Percentiles rank a stretch among this genome's conserved stretches.
Conservation (phyloP, 2,113 vertebrate genomes). For the Protomyctophum bolini region DNA sequence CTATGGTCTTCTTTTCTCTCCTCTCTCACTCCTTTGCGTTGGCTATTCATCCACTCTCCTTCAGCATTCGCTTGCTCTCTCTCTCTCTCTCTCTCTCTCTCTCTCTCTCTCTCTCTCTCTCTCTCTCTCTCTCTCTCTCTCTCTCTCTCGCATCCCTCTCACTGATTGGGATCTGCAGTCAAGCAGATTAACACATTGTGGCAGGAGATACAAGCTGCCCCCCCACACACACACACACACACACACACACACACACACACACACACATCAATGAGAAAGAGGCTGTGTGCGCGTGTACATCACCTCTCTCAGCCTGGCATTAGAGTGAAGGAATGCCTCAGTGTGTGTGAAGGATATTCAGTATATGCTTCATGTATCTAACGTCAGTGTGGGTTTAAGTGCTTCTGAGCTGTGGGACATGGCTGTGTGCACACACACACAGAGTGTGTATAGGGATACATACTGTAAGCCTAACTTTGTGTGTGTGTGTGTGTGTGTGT, state of each 20-base stretch:
- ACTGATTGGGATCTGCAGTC: slow-evolving; percentile 82
- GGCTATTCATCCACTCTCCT: slow-evolving; percentile 40
- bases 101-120: slow-evolving; percentile 54
- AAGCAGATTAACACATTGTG: slow-evolving; percentile 82
- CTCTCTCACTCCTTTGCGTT: slow-evolving; percentile 4
- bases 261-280: slow-evolving; percentile 45
- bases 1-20: slow-evolving; percentile 24
- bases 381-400: no score
- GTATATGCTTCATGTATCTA: background rate
- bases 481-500: background rate
- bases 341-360: slow-evolving; percentile 36
- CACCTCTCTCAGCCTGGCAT: slow-evolving; percentile 60
- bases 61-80: slow-evolving; percentile 19
- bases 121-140: slow-evolving; percentile 54
- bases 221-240: slow-evolving; percentile 17
- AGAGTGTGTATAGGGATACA: background rate
- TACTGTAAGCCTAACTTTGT: background rate
- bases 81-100: slow-evolving; percentile 43
- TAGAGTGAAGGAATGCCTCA: slow-evolving; percentile 68
- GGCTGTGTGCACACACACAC: slow-evolving; percentile 13
- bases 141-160: slow-evolving; percentile 58
- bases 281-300: slow-evolving; percentile 64
- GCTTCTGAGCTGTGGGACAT: background rate
- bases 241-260: slow-evolving; percentile 23
- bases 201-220: slow-evolving; percentile 75